These are phyloP conservation scores for Fissipunctia ypsillon DNA, from an alignment of 2,888 invertebrate genomes.

Conservation along the genomic window DNA sequence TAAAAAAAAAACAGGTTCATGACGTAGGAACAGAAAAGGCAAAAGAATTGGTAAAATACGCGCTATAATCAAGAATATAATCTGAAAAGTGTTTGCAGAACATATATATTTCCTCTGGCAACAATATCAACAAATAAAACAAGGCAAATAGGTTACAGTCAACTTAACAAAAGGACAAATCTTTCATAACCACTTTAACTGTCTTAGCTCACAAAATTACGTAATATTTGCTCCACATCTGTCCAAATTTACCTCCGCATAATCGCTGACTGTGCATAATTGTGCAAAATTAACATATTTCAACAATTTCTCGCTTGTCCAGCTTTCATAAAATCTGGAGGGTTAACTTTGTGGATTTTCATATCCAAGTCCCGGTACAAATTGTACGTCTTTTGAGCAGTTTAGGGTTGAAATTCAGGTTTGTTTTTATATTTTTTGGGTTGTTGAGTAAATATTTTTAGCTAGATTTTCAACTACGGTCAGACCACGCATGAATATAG, in stretches of 20 bases:
- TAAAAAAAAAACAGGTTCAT: not conserved
- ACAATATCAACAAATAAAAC: not conserved
- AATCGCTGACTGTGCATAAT: constrained; percentile 69
- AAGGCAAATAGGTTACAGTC: constrained; percentile 7
- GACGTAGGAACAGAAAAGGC: not conserved
- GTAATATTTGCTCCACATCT: constrained; percentile 47
- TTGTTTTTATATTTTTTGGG: constrained; percentile 7
- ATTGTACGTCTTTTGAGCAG: constrained; percentile 14
- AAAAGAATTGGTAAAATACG: not conserved
- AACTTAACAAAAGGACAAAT: constrained; percentile 13
- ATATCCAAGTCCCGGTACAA: constrained; percentile 41
- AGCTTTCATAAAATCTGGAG: constrained; percentile 61
- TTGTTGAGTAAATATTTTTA: not conserved
- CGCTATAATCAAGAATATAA: not conserved
- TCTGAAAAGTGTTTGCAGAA: not conserved
- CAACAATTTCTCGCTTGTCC: constrained; percentile 47
- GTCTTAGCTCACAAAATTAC: constrained; percentile 17
- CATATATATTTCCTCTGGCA: not conserved
- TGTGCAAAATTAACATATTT: constrained; percentile 71
- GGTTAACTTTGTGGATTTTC: constrained; percentile 58
- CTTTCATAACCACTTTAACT: constrained; percentile 12
- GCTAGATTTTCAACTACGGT: not conserved
- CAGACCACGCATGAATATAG: not conserved
- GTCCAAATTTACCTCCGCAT: constrained; percentile 32
- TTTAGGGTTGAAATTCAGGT: constrained; percentile 28